Percentiles rank a stretch among this genome's conserved stretches.
Evolutionary conservation across 2,113 vertebrate genomes (phyloP).

Genomic region (Nothoprocta perdicaria): DNA sequence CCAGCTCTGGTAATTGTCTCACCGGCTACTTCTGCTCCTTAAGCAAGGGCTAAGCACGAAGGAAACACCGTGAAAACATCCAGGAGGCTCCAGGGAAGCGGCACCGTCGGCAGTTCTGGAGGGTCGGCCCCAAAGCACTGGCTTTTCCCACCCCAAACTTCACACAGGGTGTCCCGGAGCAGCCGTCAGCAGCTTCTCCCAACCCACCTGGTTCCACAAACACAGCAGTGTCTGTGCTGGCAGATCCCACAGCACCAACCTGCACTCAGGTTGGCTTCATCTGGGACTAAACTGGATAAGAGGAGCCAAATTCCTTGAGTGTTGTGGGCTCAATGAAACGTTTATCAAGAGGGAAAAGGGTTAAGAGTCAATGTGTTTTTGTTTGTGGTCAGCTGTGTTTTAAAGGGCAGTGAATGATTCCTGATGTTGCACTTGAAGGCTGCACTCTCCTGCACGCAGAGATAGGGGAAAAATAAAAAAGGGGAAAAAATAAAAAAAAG

Average conservation of each 20-base stretch:
- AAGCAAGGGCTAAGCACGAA: neutral
- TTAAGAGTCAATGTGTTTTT: neutral
- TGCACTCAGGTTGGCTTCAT: accelerated
- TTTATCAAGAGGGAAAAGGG: too few relatives aligned
- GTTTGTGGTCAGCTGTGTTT: accelerated
- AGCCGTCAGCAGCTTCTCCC: neutral
- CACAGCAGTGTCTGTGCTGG: accelerated
- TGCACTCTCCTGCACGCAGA: neutral
- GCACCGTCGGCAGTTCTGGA: accelerated
- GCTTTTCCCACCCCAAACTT: neutral
- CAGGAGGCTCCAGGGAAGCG: accelerated
- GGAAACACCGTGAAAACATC: accelerated
- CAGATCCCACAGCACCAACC: neutral
- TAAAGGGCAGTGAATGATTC: neutral
- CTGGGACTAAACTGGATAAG: neutral
- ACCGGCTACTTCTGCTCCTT: neutral
- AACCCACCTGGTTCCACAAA: accelerated
- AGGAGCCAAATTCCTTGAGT: accelerated
- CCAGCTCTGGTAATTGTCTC: neutral
- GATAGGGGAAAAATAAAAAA: neutral
- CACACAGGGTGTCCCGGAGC: neutral
- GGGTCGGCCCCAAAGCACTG: neutral
- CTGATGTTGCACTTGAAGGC: accelerated
- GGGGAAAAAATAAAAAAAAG: too few relatives aligned
- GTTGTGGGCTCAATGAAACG: accelerated